Evolutionary conservation across 2,888 invertebrate species (phyloP).

Genomic region (Phyllotreta cruciferae): DNA sequence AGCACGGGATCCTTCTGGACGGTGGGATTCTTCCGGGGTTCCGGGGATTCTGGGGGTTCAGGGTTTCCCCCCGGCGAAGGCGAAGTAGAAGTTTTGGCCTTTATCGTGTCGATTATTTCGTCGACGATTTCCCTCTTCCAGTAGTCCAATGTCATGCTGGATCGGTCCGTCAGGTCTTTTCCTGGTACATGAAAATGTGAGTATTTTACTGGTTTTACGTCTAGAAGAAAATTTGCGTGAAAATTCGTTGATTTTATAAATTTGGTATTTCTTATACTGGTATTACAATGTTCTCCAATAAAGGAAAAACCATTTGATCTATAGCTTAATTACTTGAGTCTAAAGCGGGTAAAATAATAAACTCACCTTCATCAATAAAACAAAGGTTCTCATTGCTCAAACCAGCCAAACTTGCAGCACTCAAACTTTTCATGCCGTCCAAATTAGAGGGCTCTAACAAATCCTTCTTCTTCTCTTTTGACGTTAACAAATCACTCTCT

Average conservation of each 20-base stretch:
- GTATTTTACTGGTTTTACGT: constrained; percentile 23
- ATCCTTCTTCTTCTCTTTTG: constrained; percentile 12
- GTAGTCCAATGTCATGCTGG: constrained; percentile 55
- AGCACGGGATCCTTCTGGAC: constrained; percentile 50
- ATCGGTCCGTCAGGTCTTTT: constrained; percentile 57
- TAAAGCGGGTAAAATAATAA: constrained; percentile 9
- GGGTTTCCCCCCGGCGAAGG: not conserved
- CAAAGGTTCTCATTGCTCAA: constrained; percentile 56
- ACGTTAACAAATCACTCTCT: constrained; percentile 40
- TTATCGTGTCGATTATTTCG: constrained; percentile 47
- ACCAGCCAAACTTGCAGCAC: constrained; percentile 57
- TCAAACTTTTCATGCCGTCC: constrained; percentile 56
- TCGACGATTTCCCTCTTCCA: constrained; percentile 53
- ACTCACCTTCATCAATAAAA: constrained; percentile 56
- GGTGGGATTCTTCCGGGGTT: not conserved
- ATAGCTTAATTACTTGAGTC: not conserved
- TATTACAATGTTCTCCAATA: no score
- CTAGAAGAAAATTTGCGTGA: constrained; percentile 8
- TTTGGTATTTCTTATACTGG: constrained; percentile 3
- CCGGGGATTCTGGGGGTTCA: not conserved
- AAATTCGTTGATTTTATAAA: not conserved
- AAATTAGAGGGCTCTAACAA: constrained; percentile 46
- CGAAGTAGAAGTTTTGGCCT: constrained; percentile 39
- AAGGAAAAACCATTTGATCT: no score
- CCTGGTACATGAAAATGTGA: constrained; percentile 34